phyloP scores from a whole-genome alignment of 2,797 vertebrate species.

The Brachyrhaphis roseni region DNA sequence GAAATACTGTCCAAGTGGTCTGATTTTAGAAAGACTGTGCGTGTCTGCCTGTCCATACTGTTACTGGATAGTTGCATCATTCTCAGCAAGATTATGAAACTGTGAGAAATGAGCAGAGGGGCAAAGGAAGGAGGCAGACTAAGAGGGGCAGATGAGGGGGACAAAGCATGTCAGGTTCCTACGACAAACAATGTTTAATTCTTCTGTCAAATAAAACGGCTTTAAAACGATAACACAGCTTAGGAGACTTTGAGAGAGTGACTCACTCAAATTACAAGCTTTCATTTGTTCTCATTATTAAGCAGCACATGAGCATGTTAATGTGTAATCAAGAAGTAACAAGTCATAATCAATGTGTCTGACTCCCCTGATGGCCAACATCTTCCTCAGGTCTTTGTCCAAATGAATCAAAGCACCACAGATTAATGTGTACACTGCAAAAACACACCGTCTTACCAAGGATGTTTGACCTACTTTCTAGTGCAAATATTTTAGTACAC shows the following conservation, averaged over 20 bases:
- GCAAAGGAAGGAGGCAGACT: conserved; percentile 4
- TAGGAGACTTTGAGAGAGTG: conserved; percentile 6
- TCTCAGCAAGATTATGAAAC: conserved; percentile 61
- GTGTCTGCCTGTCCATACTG: conserved; percentile 27
- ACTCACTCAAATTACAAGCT: conserved; percentile 15
- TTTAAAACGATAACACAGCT: conserved; percentile 28
- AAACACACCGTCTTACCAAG: no score
- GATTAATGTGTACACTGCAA: neutral
- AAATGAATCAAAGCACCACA: neutral
- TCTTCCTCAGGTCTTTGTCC: neutral
- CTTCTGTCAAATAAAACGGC: conserved; percentile 23
- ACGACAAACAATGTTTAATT: conserved; percentile 29
- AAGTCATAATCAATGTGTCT: conserved; percentile 24
- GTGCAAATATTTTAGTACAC: no score
- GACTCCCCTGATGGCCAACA: conserved; percentile 10
- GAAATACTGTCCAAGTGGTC: conserved; percentile 25
- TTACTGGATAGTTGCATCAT: conserved; percentile 74
- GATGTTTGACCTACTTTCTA: no score
- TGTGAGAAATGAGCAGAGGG: conserved; percentile 46
- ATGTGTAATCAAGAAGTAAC: conserved; percentile 24
- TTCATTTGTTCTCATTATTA: conserved; percentile 15
- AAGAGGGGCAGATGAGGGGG: conserved; percentile 14
- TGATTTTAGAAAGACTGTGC: conserved; percentile 13
- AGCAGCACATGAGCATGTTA: conserved; percentile 14
- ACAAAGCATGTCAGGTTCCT: conserved; percentile 21